These are phyloP conservation scores for Thalassaphorura encarpata DNA, from an alignment of 1,140 invertebrate species.

Conservation along the genomic window DNA sequence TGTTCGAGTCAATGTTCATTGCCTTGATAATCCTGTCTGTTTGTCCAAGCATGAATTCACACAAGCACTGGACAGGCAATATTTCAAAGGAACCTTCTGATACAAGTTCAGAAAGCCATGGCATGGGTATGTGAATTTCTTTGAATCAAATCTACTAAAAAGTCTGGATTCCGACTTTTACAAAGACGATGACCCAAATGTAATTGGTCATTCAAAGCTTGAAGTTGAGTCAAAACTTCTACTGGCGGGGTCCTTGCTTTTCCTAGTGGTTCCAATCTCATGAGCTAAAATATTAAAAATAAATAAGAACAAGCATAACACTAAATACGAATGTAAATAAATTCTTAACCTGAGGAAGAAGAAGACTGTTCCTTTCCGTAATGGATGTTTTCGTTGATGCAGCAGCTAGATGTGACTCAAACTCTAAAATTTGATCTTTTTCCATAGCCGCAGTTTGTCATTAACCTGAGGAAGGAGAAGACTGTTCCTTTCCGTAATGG, in stretches of 20 bases:
- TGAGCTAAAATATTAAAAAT: conserved; percentile 46
- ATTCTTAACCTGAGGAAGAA: too few relatives aligned
- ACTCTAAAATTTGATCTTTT: conserved; percentile 75
- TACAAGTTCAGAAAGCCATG: conserved; percentile 93
- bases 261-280: conserved; percentile 72
- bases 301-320: conserved; percentile 1
- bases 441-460: conserved; percentile 59
- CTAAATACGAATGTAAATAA: too few relatives aligned
- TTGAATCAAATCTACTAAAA: conserved; percentile 86
- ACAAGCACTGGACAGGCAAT: conserved; percentile 87
- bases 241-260: conserved; percentile 66
- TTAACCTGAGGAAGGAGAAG: conserved; percentile 65
- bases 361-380: not conserved
- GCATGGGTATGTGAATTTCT: conserved; percentile 72
- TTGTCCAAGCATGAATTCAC: conserved; percentile 81
- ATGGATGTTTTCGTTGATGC: not conserved
- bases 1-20: not conserved
- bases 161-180: conserved; percentile 77
- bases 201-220: conserved; percentile 61
- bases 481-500: conserved; percentile 83
- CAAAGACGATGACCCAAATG: conserved; percentile 84
- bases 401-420: not conserved
- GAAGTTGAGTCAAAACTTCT: conserved; percentile 67
- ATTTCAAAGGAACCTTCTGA: conserved; percentile 30
- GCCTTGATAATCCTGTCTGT: conserved; percentile 32